Evolutionary conservation across 2,888 invertebrate species (phyloP).

Genomic region (Drosophila basisetae): DNA sequence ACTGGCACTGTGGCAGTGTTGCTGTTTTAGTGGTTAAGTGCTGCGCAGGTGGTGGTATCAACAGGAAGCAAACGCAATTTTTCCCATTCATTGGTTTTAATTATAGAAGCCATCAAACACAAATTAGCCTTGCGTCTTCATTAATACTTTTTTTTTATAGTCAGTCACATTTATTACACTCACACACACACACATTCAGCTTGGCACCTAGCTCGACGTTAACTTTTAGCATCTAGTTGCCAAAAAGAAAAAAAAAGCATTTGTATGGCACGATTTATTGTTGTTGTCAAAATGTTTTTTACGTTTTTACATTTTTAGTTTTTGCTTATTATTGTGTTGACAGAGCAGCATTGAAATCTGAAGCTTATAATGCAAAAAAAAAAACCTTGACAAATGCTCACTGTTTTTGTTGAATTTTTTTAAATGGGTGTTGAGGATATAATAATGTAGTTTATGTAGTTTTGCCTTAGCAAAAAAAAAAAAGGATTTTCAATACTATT

Average conservation of each 20-base stretch:
- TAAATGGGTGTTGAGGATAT: not conserved
- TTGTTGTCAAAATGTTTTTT: conserved; percentile 46
- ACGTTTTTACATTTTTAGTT: not conserved
- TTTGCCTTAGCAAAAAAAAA: not conserved
- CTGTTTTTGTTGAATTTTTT: not conserved
- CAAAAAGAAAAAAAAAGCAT: not conserved
- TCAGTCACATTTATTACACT: conserved; percentile 38
- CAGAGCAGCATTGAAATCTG: conserved; percentile 41
- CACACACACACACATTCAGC: not conserved
- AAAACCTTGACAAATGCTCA: conserved; percentile 26
- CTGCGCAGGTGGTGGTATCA: not conserved
- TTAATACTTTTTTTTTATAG: conserved; percentile 75
- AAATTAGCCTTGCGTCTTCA: conserved; percentile 75
- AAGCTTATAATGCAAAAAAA: conserved; percentile 39
- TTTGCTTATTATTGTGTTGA: conserved; percentile 2
- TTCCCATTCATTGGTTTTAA: conserved; percentile 79
- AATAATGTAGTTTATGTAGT: not conserved
- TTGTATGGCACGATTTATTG: conserved; percentile 53
- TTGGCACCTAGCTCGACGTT: not conserved
- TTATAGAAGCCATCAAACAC: conserved; percentile 77
- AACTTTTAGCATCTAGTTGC: not conserved
- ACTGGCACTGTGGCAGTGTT: not conserved
- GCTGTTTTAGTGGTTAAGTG: not conserved
- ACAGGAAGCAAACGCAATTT: conserved; percentile 69
- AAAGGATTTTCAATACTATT: not conserved